Evolutionary conservation across 2,888 invertebrate genomes (phyloP), one percentile per base, ranked within the genome.

Genomic region (Achlya flavicornis): DNA sequence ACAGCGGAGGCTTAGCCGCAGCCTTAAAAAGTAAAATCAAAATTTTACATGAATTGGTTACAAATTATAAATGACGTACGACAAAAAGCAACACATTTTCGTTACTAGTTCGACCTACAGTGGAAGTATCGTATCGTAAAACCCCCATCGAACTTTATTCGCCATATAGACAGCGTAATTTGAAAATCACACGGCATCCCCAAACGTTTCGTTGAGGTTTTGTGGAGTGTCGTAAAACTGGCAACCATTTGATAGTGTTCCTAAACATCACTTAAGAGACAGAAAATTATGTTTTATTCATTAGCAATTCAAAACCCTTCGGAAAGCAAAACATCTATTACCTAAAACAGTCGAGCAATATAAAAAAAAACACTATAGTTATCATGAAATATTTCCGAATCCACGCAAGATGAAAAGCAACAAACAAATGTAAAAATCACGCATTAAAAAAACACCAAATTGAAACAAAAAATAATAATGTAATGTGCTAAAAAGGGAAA

Each of bases 171-270:
- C 19, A 60, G 10, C 41, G 60, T 60, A 19, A 41, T 60, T 41
- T 2, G 12, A 60, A 60, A 60, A 60, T 60, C 60, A 60, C 60
- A 60, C 60, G 43, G 41, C 41, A 26, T 60, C 41, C 41, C 41
- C 58, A 33, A 41, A 19, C 19, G 26, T 26, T 60, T 26, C 19
- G 16, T 41, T 26, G 60, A 60, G 41, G 60, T 60, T 41, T 41
- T 41, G 41, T 41, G 19, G 11, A 41, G 26, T 14, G 14, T 60
- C 60, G 60, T 60, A 26, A 41, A 41, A 41, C 43, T 11, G 60
- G 5, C 12, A 19, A 60, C 41, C 41, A 26, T 41, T 60, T 41
- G 41, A 58, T 35, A 58, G 60, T 41, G 60, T 12, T 16, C 19
- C 60, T 38, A 14, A 41, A 43, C 60, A 53, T 10, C 53, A 10